Base-by-base conservation (phyloP, 1,140 invertebrate species). In the Platyscapa corneri region DNA sequence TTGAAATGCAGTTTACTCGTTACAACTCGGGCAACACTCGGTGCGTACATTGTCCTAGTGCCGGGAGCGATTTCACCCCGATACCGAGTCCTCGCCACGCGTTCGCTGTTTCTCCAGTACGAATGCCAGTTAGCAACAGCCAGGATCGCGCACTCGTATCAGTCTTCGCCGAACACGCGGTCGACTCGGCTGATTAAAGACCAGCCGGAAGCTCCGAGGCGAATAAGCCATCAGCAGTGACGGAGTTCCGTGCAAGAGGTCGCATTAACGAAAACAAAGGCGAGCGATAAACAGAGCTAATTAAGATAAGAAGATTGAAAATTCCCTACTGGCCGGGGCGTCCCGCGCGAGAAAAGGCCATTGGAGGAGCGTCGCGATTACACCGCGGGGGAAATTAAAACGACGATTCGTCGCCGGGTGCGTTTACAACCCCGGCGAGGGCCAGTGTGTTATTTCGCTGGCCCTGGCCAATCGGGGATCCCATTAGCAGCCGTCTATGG, bases 251-350 rank as follows among this genome's bases (percentile, higher is more conserved):
- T 23, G 10, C 3, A 60, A 60, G 65, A 34, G 65, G 30, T 7
- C 32, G 3, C 18, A 34, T 67, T 67, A 67, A 67, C 27, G 30
- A 53, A 70, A 82, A 49, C n/a, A 49, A 82, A 74, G 3, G 8
- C 7, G 20, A 3, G 23, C 74, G 37, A 37, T 39, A 49, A 67
- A 53, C 82, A 53, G 70, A 39, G 10, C 74, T 78, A 78, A 78
- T 84, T 77, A 84, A 84, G 74, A 84, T 78, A 78, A 84, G 60
- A 30, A 67, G 75, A 78, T 70, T 49, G 64, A 84, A 78, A 77
- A 67, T 14, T 65, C 74, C 56, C 56, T 16, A 2, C 3, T 14
- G 53, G 81, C 34, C 27, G 3, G 30, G 12, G 0, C 10, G 23
- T 39, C 42, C 42, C 5, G 64, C 2, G n/a, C 5, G n/a, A n/a